phyloP scores from a whole-genome alignment of 2,113 vertebrate genomes.

The Trichechus manatus region DNA sequence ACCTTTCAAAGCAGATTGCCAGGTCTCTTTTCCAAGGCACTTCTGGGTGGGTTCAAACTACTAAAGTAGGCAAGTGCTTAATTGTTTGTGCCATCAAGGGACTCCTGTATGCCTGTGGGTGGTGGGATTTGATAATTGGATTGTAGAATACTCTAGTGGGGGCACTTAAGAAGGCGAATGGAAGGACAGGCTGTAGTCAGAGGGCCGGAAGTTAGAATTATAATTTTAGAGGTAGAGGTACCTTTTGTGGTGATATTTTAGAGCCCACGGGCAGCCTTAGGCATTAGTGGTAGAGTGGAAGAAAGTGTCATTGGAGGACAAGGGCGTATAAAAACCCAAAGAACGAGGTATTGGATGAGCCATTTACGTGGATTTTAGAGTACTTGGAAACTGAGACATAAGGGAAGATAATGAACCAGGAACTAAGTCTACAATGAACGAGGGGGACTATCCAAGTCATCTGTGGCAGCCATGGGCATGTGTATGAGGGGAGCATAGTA shows the following conservation, averaged over 20 bases:
- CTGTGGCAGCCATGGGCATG: accelerated
- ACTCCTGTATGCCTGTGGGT: background rate
- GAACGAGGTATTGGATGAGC: background rate
- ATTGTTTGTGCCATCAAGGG: background rate
- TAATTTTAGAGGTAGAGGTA: background rate
- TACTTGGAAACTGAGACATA: background rate
- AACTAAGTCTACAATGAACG: background rate
- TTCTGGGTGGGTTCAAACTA: background rate
- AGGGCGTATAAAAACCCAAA: background rate
- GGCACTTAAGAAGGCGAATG: background rate
- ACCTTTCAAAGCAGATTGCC: background rate
- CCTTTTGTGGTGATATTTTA: background rate
- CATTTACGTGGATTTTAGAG: background rate
- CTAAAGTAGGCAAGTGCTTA: background rate
- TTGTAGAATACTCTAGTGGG: background rate
- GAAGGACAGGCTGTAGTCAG: background rate
- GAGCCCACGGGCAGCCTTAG: background rate
- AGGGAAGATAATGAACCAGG: background rate
- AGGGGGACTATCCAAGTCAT: background rate
- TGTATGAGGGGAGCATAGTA: accelerated
- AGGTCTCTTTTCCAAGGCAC: background rate
- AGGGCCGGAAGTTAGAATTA: background rate
- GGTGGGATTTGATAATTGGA: background rate
- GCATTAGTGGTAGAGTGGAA: background rate
- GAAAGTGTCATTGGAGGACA: background rate